A percentile compares a stretch with the other conserved stretches of the same genome.
These are phyloP conservation scores for Leucophenga maculata DNA, from an alignment of 2,888 invertebrate genomes.

Conservation along the genomic window DNA sequence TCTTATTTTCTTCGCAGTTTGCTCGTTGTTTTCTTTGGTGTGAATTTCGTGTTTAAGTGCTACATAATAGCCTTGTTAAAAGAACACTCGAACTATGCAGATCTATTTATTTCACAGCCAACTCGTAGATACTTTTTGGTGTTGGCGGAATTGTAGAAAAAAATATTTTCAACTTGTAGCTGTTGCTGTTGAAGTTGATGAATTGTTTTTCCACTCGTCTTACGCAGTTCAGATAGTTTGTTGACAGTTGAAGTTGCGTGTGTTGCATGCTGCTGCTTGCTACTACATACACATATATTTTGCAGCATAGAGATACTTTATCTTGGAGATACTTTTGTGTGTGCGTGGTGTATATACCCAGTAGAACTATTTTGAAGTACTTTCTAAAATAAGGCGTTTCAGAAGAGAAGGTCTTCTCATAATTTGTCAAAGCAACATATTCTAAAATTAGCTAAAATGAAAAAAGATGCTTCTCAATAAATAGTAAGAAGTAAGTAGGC, in stretches of 20 bases:
- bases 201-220: constrained; percentile 17
- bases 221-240: constrained; percentile 4
- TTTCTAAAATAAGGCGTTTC: no score
- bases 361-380: no score
- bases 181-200: constrained; percentile 9
- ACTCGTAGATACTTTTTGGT: background rate
- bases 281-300: background rate
- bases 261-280: background rate
- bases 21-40: constrained; percentile 11
- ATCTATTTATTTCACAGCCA: background rate
- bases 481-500: no score
- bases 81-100: constrained; percentile 12
- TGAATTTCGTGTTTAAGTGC: constrained; percentile 18
- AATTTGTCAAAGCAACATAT: no score
- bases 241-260: constrained; percentile 14
- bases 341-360: no score
- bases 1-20: background rate
- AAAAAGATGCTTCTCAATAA: no score
- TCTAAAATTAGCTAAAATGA: no score
- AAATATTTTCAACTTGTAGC: background rate
- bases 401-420: no score
- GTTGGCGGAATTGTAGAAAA: background rate
- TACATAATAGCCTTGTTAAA: constrained; percentile 20
- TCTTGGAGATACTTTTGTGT: constrained; percentile 5
- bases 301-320: background rate